Percentiles rank a stretch among this genome's conserved stretches.
phyloP scores from a whole-genome alignment of 37 sponge, comb jelly and placozoan species.

The Agelas oroides region DNA sequence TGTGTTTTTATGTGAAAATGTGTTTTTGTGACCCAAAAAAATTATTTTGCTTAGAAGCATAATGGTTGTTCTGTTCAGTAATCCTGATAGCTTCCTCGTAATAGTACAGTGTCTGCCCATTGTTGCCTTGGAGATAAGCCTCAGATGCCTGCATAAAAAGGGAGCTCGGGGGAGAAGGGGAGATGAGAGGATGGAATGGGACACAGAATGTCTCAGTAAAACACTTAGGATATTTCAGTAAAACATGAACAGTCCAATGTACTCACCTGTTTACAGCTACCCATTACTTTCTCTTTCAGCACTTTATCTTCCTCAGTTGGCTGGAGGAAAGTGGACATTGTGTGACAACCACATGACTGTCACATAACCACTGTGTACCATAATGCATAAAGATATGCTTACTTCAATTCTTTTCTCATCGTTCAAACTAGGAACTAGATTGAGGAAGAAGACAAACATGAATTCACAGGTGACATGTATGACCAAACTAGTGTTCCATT shows the following conservation, averaged over 20 bases:
- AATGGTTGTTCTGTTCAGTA: background rate
- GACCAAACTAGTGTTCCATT: too few relatives aligned
- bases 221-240: background rate
- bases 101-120: conserved; percentile 6
- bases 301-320: conserved; percentile 21
- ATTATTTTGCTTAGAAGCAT: too few relatives aligned
- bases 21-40: too few relatives aligned
- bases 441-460: background rate
- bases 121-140: conserved; percentile 11
- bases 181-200: too few relatives aligned
- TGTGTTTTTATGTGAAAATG: too few relatives aligned
- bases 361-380: too few relatives aligned
- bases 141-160: conserved; percentile 52
- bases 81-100: conserved; percentile 11
- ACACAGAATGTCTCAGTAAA: too few relatives aligned
- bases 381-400: background rate
- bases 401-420: background rate
- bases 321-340: background rate
- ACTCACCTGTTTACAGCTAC: conserved; percentile 30
- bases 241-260: too few relatives aligned
- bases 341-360: too few relatives aligned
- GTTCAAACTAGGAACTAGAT: background rate
- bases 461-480: background rate
- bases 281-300: conserved; percentile 1
- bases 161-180: too few relatives aligned